Percentiles rank a stretch among this genome's conserved stretches.
Evolutionary conservation across 2,888 invertebrate genomes (phyloP).

Genomic region (Noctua fimbriata): DNA sequence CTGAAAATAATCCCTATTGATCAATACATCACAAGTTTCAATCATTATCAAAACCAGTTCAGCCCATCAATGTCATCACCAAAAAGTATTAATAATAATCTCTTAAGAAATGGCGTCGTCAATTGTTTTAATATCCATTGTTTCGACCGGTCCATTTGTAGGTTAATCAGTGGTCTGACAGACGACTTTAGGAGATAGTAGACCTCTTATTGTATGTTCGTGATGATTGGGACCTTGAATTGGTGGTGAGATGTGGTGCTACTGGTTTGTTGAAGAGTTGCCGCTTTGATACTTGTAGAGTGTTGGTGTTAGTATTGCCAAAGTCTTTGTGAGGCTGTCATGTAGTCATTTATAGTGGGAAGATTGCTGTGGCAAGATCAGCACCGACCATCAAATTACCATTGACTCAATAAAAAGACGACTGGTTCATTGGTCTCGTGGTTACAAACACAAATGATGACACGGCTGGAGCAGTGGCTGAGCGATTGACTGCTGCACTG

Average conservation of each 20-base stretch:
- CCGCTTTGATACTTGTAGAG: neutral
- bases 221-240: slow-evolving; percentile 72
- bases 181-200: slow-evolving; percentile 25
- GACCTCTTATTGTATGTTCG: slow-evolving; percentile 54
- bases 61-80: slow-evolving; percentile 38
- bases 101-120: slow-evolving; percentile 56
- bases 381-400: neutral
- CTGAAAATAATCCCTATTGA: neutral
- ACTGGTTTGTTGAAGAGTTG: slow-evolving; percentile 19
- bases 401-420: neutral
- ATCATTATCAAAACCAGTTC: neutral
- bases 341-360: neutral
- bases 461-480: too few relatives aligned
- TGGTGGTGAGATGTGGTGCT: slow-evolving; percentile 24
- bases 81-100: slow-evolving; percentile 22
- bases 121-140: slow-evolving; percentile 60
- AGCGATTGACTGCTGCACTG: too few relatives aligned
- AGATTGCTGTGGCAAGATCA: neutral
- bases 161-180: slow-evolving; percentile 51
- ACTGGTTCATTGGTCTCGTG: neutral
- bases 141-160: slow-evolving; percentile 47
- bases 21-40: neutral
- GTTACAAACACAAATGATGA: too few relatives aligned
- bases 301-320: slow-evolving; percentile 17
- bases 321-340: neutral